Evolutionary conservation across 64 coral and sea anemone genomes (phyloP), one percentile per base, ranked within the genome.

Genomic region (Trachythela sp.): DNA sequence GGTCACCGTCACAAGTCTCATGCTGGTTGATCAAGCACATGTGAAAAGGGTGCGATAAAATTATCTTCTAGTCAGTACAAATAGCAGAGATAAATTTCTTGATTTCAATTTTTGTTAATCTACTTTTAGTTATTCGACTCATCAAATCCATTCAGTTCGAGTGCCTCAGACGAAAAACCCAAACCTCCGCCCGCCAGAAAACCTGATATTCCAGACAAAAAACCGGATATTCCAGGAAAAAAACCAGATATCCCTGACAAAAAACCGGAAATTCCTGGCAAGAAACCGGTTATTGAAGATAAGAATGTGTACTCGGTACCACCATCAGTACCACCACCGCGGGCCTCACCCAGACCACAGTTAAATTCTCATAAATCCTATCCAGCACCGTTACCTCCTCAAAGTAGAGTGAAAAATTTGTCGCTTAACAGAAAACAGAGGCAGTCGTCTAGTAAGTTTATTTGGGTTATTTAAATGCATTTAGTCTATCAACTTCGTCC

Each of bases 81-180:
- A n/a, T n/a, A n/a, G n/a, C n/a, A n/a, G n/a, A n/a, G n/a, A n/a
- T n/a, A n/a, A n/a, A n/a, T n/a, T n/a, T n/a, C n/a, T n/a, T n/a
- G n/a, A n/a, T n/a, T n/a, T n/a, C n/a, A n/a, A n/a, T n/a, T n/a
- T n/a, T n/a, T n/a, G n/a, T n/a, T n/a, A n/a, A n/a, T n/a, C n/a
- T n/a, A n/a, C n/a, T n/a, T n/a, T n/a, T 80, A 80, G 75, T 37
- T 80, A 37, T 80, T 80, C 38, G 75, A 80, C 33, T 80, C 75
- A 37, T 80, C 75, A 13, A 80, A 80, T 39, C 75, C 75, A 38
- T 80, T 80, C 75, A 15, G 9, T 37, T 9, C 75, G 33, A 80
- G 75, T 39, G 11, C 75, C 15, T 20, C 32, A 14, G 17, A 80
- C 15, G 33, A 35, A 80, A 80, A 80, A 30, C 38, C 33, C 9